These are phyloP conservation scores for Helicorthomorpha holstii DNA, from an alignment of 1,140 invertebrate genomes.

Conservation along the genomic window DNA sequence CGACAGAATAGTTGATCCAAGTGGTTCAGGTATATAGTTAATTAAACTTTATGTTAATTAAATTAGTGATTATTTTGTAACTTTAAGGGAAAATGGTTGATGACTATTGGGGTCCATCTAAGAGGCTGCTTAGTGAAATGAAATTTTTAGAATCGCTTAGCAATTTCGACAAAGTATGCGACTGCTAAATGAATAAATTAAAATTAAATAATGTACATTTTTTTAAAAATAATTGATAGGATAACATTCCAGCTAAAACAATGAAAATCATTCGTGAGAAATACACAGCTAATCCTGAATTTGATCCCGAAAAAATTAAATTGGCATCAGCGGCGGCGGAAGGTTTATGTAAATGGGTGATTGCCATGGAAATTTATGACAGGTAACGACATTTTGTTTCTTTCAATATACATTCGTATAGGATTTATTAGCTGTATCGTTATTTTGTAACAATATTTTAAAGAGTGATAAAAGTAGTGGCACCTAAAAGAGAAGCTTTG, in stretches of 20 bases:
- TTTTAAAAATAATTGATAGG: conserved; percentile 39
- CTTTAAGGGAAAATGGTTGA: conserved; percentile 31
- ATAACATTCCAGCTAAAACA: conserved; percentile 58
- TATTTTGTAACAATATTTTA: not conserved
- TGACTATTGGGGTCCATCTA: conserved; percentile 86
- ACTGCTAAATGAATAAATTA: not conserved
- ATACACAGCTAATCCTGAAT: conserved; percentile 65
- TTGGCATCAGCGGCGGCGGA: conserved; percentile 76
- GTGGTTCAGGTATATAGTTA: conserved; percentile 24
- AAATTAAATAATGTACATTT: conserved; percentile 6
- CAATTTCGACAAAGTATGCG: conserved; percentile 17
- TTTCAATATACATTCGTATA: not conserved
- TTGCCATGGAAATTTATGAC: conserved; percentile 85
- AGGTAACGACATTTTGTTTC: conserved; percentile 36
- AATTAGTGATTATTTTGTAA: conserved; percentile 1
- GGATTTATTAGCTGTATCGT: not conserved
- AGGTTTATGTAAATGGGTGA: conserved; percentile 82
- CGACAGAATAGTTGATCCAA: conserved; percentile 32
- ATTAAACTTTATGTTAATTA: not conserved
- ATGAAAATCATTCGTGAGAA: conserved; percentile 71
- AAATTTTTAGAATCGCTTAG: conserved; percentile 60
- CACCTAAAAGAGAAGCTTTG: conserved; percentile 64
- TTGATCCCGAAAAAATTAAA: conserved; percentile 69
- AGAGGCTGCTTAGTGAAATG: conserved; percentile 74
- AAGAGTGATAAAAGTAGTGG: conserved; percentile 46